Evolutionary conservation across 2,888 invertebrate genomes (phyloP), one percentile per base, ranked within the genome.

Genomic region (Theretra japonica): DNA sequence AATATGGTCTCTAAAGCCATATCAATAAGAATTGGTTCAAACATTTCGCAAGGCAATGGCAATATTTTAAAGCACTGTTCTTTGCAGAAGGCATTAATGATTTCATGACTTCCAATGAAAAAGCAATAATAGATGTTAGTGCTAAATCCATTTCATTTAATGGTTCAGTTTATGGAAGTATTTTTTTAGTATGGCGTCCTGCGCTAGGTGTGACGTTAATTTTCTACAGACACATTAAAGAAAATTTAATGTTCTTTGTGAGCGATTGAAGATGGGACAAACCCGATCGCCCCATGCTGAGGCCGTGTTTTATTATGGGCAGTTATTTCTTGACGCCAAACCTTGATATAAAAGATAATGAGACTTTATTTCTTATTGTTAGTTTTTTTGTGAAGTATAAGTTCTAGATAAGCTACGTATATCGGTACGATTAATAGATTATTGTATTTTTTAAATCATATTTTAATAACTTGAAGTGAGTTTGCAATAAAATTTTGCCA

Each of bases 281-380:
- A 82, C 80, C 82, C 82, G 80, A 80, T 82, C 80, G 82, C 79
- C 83, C 78, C 69, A 28, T 72, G 69, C 59, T 60, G 69, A 33
- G 68, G 74, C 83, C 83, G 79, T 84, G 82, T 88, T 90, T 90
- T 89, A 90, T 87, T 85, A 84, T 85, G 82, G 83, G 82, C 82
- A 84, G 83, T 83, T 82, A 83, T 86, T 84, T 80, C 82, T 83
- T 82, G 82, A 87, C 86, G 85, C 84, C 84, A 83, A 87, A 88
- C 86, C 84, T 86, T 85, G 84, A 89, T 88, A 89, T 90, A 88
- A 89, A 87, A 85, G 86, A 86, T 85, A 87, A 86, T 86, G 83
- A 77, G 83, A 84, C 86, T 85, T 90, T 89, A 90, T 86, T 79
- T 74, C 82, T 86, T 80, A 82, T 83, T 84, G 82, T 82, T 80